Conservation (phyloP, 2,113 vertebrate genomes). For the Otocyon megalotis region DNA sequence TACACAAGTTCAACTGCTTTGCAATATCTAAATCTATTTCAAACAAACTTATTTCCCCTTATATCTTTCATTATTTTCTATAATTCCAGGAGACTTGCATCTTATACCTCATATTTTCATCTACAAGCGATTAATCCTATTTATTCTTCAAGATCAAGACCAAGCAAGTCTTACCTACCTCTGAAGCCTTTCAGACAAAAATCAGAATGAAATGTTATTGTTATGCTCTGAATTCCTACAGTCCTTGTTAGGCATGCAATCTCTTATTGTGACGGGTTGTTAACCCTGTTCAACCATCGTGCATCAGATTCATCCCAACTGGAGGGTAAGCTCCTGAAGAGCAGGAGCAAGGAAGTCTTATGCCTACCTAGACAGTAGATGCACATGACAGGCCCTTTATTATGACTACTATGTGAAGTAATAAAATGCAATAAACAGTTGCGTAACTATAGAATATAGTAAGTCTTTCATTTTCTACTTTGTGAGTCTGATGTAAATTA, state of each 20-base stretch:
- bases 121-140: neutral
- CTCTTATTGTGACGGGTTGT: neutral
- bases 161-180: neutral
- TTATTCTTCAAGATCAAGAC: slow-evolving; percentile 32
- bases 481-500: neutral
- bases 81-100: neutral
- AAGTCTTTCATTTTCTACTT: slow-evolving; percentile 35
- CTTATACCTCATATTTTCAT: neutral
- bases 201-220: slow-evolving; percentile 12
- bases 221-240: neutral
- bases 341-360: neutral
- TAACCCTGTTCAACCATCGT: neutral
- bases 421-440: neutral
- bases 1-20: neutral
- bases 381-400: neutral
- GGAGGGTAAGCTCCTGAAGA: neutral
- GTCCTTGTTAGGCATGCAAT: neutral
- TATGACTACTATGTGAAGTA: neutral
- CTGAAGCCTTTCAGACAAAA: slow-evolving; percentile 12
- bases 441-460: neutral
- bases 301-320: neutral
- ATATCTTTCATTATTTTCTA: neutral
- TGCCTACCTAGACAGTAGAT: neutral
- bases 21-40: neutral
- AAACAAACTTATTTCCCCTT: slow-evolving; percentile 23